These are phyloP conservation scores for Trissonchulus latispiculum DNA, from an alignment of 2,888 invertebrate genomes.

Conservation along the genomic window DNA sequence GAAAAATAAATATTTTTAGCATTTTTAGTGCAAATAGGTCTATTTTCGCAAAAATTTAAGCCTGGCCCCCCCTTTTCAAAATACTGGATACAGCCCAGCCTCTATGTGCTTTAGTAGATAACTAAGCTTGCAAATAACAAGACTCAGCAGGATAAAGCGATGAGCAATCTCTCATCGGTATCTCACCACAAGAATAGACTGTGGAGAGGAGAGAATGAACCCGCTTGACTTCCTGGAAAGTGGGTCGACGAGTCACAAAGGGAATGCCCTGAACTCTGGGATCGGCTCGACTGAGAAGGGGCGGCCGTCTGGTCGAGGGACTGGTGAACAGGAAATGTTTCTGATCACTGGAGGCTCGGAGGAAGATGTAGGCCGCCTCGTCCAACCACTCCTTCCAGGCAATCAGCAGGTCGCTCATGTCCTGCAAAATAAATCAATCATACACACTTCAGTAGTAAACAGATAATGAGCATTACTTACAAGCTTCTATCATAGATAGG, in stretches of 20 bases:
- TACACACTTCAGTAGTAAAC: too few species aligned
- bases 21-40: too few species aligned
- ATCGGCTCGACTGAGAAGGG: slow-evolving; percentile 58
- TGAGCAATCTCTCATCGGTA: too few species aligned
- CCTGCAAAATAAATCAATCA: slow-evolving; percentile 53
- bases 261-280: slow-evolving; percentile 60
- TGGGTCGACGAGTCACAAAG: slow-evolving; percentile 69
- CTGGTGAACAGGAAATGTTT: slow-evolving; percentile 59
- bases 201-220: slow-evolving; percentile 59
- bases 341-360: slow-evolving; percentile 66
- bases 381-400: slow-evolving; percentile 59
- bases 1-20: too few species aligned
- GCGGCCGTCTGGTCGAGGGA: slow-evolving; percentile 52
- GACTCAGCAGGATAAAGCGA: too few species aligned
- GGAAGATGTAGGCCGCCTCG: slow-evolving; percentile 61
- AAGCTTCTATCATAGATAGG: too few species aligned
- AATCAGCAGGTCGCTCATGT: slow-evolving; percentile 61
- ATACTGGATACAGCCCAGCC: too few species aligned
- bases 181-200: slow-evolving; percentile 27
- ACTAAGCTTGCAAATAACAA: too few species aligned
- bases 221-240: slow-evolving; percentile 65
- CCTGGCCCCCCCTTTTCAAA: too few species aligned
- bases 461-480: too few species aligned
- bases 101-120: too few species aligned
- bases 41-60: too few species aligned